Conservation (phyloP, 2,888 invertebrate genomes). For the Carabus problematicus region DNA sequence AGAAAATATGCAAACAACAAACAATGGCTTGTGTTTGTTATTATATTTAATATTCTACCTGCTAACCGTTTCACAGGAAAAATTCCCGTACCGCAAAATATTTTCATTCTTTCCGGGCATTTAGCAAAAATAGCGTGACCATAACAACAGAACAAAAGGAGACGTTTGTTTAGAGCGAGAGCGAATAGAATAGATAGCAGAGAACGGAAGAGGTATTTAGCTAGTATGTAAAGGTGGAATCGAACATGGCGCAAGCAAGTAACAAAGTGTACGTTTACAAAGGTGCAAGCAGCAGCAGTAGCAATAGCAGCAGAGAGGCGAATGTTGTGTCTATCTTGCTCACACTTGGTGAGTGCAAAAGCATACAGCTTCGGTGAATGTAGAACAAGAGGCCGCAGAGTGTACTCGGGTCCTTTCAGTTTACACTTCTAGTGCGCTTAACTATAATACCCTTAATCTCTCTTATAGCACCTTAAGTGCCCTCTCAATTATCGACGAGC, state of each 20-base stretch:
- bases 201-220: too few relatives aligned
- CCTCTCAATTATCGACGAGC: slow-evolving; percentile 55
- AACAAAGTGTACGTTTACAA: slow-evolving; percentile 48
- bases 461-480: slow-evolving; percentile 58
- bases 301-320: neutral
- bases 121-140: too few relatives aligned
- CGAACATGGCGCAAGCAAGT: slow-evolving; percentile 6
- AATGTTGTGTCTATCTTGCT: slow-evolving; percentile 21
- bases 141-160: too few relatives aligned
- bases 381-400: slow-evolving; percentile 47
- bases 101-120: too few relatives aligned
- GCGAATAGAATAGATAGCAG: too few relatives aligned
- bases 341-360: neutral
- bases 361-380: slow-evolving; percentile 55
- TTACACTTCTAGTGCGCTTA: slow-evolving; percentile 54
- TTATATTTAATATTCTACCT: too few relatives aligned
- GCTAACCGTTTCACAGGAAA: too few relatives aligned
- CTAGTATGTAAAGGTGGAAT: too few relatives aligned
- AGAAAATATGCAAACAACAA: too few relatives aligned
- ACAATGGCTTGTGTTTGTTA: too few relatives aligned
- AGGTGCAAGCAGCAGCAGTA: slow-evolving; percentile 50
- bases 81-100: too few relatives aligned
- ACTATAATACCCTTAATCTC: slow-evolving; percentile 57
- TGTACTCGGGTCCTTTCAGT: slow-evolving; percentile 36
- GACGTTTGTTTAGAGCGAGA: too few relatives aligned